Evolutionary conservation across 2,797 vertebrate species (phyloP), one percentile per base, ranked within the genome.

Genomic region (Otolemur crassicaudatus): DNA sequence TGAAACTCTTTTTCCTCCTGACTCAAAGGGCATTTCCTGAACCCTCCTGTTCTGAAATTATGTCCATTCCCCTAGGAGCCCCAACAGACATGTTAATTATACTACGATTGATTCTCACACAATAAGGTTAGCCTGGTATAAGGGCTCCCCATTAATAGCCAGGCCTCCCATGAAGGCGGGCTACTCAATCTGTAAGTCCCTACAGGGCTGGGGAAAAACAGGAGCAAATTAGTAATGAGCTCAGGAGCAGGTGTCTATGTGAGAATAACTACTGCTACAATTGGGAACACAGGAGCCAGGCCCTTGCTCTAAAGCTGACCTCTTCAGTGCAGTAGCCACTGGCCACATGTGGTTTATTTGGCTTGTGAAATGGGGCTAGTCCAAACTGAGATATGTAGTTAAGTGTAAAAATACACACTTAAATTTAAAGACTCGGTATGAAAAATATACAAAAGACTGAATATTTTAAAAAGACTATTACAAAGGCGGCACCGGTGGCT

Each of bases 111-210:
- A 82, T 63, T 95, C 29, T 31, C 29, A n/a, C 49, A 40, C 70
- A 95, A 94, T 89, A 81, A 83, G n/a, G 53, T 53, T 73, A 75
- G 13, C 80, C 67, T 53, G 83, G 90, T 43, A 9, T 31, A 61
- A 79, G 37, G 2, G 31, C 46, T 91, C 65, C 22, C 75, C n/a
- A 25, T 58, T 61, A 56, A 37, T 34, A 92, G 79, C 60, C 2
- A 11, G 46, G 70, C 9, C n/a, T 75, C 37, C 40, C 13, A 3
- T 53, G 25, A 63, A 83, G 56, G 46, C 80, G 70, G 70, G 60
- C 73, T 49, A 49, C 49, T 49, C 49, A 53, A 14, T 5, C 49
- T 16, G 14, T 53, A 53, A 53, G 49, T 16, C 49, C 49, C 49
- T 53, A 4, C 49, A 53, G 49, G 46, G 49, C 37, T 20, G 79